Evolutionary conservation across 2,113 vertebrate species (phyloP), one percentile per base, ranked within the genome.

Genomic region (Progne subis): DNA sequence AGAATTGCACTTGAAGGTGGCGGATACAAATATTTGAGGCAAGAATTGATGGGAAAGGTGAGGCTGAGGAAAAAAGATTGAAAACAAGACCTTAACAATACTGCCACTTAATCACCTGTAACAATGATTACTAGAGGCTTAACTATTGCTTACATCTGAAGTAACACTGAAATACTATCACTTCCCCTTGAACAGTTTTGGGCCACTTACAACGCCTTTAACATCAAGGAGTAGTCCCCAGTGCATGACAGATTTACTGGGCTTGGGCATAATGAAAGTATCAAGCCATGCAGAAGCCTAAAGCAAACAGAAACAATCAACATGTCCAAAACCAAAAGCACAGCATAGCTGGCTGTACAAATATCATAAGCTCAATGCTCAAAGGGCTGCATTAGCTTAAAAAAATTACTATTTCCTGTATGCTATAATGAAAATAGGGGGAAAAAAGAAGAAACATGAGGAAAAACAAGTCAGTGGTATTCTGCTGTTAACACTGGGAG

Each of bases 1-100:
- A 99, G 96, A 94, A 99, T 98, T 91, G 98, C 95, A 95, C 97
- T 99, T 53, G 99, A 99, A 92, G 99, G 99, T 28, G 99, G 99
- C 41, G 99, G 99, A 94, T 99, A 99, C 96, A 99, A 98, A 97
- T 99, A 99, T 94, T 99, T 99, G 97, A 99, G 98, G 82, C 98
- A 99, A 76, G 99, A 99, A 97, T 99, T 99, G 69, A 98, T 92
- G 74, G 99, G 99, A 97, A 99, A 99, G 21, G 98, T 99, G 96
- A 99, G 98, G 95, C 99, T 99, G 97, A 53, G 86, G 55, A 75
- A 64, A 72, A 41, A 92, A 92, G n/a, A 76, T 80, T 52, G 43
- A 81, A 86, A 91, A 23, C 25, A 77, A 92, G 24, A 50, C 34
- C 16, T 93, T 83, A 94, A 64, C 26, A 75, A 25, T 39, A 41